Evolutionary conservation across 2,113 vertebrate species (phyloP), one percentile per base, ranked within the genome.

Genomic region (Phrynosoma platyrhinos): DNA sequence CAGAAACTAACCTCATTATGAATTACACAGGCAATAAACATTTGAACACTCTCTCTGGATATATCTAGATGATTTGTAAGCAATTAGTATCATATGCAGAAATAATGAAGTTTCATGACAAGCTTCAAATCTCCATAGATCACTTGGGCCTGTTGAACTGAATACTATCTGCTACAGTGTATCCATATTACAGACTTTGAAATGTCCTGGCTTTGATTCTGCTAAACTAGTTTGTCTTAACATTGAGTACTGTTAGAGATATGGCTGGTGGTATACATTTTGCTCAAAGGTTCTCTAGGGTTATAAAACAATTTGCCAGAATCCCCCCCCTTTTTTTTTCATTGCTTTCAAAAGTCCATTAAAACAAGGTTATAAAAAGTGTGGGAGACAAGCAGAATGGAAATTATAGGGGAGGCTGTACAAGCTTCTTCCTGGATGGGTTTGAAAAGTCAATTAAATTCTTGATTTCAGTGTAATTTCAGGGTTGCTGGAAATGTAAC

Each of bases 21-120:
- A 92, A 85, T 92, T 92, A 86, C 89, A 88, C n/a, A 86, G n/a
- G 0, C 3, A 80, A 85, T 88, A 93, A 92, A 92, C 72, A 47
- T 92, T 89, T 86, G 62, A 95, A 84, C 0, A 1, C 3, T 92
- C 52, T 79, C 90, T 53, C 66, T 84, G 62, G 62, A 69, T 86
- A 64, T 84, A 76, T 92, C 85, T 71, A 9, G 88, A 92, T 83
- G 23, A 78, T 87, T 87, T 5, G 13, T 79, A 90, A 94, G 66
- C 64, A 88, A 62, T 91, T 89, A 76, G 9, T 78, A 83, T 1
- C 27, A 84, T 64, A 79, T 40, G 86, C 13, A 87, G 69, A 87
- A 92, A 79, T 87, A 94, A 90, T 1, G 0, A 82, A 90, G 14
- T 79, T 79, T 87, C 82, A 68, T 10, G 10, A 58, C 1, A 89